These are phyloP conservation scores for Apodemia duryi DNA, from an alignment of 2,888 invertebrate species.

Conservation along the genomic window DNA sequence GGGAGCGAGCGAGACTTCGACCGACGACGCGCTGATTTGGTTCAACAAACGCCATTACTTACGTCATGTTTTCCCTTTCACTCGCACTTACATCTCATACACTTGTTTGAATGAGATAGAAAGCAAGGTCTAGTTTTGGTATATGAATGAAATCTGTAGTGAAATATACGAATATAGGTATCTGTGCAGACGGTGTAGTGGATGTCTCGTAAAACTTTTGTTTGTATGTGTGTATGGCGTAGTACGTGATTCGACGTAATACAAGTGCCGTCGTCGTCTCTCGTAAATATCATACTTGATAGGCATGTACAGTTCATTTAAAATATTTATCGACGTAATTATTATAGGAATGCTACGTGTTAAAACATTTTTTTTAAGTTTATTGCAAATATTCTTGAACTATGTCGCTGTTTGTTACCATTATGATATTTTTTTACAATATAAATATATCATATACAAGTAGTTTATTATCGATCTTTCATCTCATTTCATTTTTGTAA, in stretches of 20 bases:
- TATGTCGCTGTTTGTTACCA: not conserved
- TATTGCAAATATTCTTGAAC: not conserved
- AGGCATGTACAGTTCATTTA: slow-evolving; percentile 33
- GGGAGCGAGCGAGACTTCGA: slow-evolving; percentile 69
- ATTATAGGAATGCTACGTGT: not conserved
- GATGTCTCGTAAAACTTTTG: slow-evolving; percentile 59
- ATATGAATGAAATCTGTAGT: slow-evolving; percentile 74
- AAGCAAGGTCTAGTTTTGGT: slow-evolving; percentile 72
- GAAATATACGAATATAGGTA: slow-evolving; percentile 41
- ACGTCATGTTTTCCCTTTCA: slow-evolving; percentile 51
- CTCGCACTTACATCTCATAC: slow-evolving; percentile 42
- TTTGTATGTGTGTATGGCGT: slow-evolving; percentile 57
- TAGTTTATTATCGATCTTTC: no score
- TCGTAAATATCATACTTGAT: slow-evolving; percentile 53
- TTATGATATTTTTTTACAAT: no score
- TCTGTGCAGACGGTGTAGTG: slow-evolving; percentile 50
- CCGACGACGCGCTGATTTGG: slow-evolving; percentile 64
- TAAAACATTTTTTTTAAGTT: not conserved
- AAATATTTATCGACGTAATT: slow-evolving; percentile 18
- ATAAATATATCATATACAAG: no score
- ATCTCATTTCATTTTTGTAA: no score
- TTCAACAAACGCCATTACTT: slow-evolving; percentile 73
- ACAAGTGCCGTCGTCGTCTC: slow-evolving; percentile 51
- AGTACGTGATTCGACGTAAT: slow-evolving; percentile 55
- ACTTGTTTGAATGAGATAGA: slow-evolving; percentile 62